Evolutionary conservation across 1,140 invertebrate genomes (phyloP), one percentile per base, ranked within the genome.

Genomic region (Euura lappo): DNA sequence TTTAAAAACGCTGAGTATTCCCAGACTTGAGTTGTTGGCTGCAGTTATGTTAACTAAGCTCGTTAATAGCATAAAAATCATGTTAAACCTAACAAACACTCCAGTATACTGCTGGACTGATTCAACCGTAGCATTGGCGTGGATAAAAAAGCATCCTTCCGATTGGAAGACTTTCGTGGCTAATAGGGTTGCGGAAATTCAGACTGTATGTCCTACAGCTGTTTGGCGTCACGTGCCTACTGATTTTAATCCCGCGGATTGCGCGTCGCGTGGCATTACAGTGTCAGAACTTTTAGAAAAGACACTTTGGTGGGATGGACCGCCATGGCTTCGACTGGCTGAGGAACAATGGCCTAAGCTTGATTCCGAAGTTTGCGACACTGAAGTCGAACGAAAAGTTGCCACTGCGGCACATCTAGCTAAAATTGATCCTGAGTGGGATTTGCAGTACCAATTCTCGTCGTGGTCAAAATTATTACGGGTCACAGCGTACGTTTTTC

Each of bases 141-240:
- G 85, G 86, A 75, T 88, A 10, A 45, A 71, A 11, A 74, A 75
- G 66, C 2, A 66, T 6, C 13, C 79, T 6, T 43, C 72, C 5
- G 65, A 65, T 7, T 79, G 75, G 72, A 78, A 82, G 71, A 74
- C 74, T 8, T 84, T 82, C 71, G 78, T 85, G 6, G 76, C 75
- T 3, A 85, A 88, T 75, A 71, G 83, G 64, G 79, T 86, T 2
- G 67, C 72, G 45, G 47, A 82, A 71, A 85, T 86, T 66, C 81
- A 83, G 71, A 71, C 77, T 65, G 3, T 75, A 5, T 74, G 72
- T 11, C n/a, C 64, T 5, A 44, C 70, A 7, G 44, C 68, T 44
- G 65, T 7, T 70, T 71, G 47, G 47, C 7, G 11, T 8, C 47
- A 51, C n/a, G 47, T 51, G 11, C 7, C 7, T 47, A 43, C 44